Conservation (phyloP, 2,797 vertebrate species). For the Echeneis naucrates region DNA sequence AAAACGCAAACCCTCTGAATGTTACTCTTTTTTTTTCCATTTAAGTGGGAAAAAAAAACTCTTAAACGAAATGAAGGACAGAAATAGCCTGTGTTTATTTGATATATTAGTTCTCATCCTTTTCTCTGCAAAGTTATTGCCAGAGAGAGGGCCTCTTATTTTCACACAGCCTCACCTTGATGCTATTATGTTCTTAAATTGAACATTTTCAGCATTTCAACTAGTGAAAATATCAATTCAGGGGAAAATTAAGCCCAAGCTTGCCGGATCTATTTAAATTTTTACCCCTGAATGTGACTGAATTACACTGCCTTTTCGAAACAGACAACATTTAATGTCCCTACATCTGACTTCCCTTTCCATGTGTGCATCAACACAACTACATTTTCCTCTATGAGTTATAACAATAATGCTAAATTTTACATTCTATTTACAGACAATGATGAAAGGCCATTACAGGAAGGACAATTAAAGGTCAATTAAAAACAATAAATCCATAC, state of each 20-base stretch:
- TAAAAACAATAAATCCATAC: no score
- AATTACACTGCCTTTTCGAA: neutral
- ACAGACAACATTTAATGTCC: neutral
- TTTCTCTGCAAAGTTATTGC: neutral
- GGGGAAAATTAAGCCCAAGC: neutral
- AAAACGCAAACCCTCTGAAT: conserved; percentile 47
- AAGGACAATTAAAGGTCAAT: no score
- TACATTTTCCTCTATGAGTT: no score
- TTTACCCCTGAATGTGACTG: neutral
- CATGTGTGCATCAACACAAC: neutral
- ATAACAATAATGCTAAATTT: no score
- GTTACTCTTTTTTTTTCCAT: conserved; percentile 40
- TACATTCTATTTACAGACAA: no score
- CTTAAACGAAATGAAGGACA: conserved; percentile 44
- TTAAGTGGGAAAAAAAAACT: conserved; percentile 10
- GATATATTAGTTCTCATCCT: neutral
- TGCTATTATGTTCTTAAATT: neutral
- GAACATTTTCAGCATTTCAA: neutral
- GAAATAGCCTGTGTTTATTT: conserved; percentile 34
- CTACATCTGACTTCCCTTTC: neutral
- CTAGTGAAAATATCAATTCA: neutral
- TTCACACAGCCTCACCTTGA: neutral
- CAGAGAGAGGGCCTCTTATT: neutral
- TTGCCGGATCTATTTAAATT: neutral
- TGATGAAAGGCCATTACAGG: no score